These are phyloP conservation scores for Palaemon carinicauda DNA, from an alignment of 1,140 invertebrate genomes.

Conservation along the genomic window DNA sequence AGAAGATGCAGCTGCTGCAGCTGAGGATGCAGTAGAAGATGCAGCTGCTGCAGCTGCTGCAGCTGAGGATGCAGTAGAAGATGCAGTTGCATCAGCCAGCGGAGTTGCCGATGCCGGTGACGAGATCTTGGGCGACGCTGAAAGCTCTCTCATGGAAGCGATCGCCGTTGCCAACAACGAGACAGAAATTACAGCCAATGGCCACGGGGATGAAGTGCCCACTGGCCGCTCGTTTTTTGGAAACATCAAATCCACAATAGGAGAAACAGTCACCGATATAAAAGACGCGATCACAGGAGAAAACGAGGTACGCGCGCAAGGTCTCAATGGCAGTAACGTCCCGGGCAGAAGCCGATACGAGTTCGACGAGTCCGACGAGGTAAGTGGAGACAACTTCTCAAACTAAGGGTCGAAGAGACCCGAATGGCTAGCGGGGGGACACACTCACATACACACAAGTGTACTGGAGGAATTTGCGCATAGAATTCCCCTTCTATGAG, in stretches of 20 bases:
- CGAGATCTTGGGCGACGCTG: too few species aligned
- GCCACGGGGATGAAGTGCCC: neutral
- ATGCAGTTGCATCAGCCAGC: neutral
- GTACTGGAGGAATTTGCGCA: neutral
- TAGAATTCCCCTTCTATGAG: too few species aligned
- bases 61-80: neutral
- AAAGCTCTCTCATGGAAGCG: too few species aligned
- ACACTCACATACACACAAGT: neutral
- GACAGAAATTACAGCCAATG: too few species aligned
- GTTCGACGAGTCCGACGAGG: slow-evolving; percentile 26
- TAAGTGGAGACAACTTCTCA: neutral
- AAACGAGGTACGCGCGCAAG: neutral
- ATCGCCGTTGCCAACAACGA: neutral
- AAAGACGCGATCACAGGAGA: neutral
- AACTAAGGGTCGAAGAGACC: neutral
- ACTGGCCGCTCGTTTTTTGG: neutral
- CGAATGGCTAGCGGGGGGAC: neutral
- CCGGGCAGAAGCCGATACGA: neutral
- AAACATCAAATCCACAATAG: neutral
- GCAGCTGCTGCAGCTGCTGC: neutral
- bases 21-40: neutral
- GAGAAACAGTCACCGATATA: neutral
- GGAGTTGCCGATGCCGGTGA: neutral
- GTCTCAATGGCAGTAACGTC: neutral
- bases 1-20: neutral